Evolutionary conservation across 1,140 invertebrate genomes (phyloP).

Genomic region (Drosophila suzukii): DNA sequence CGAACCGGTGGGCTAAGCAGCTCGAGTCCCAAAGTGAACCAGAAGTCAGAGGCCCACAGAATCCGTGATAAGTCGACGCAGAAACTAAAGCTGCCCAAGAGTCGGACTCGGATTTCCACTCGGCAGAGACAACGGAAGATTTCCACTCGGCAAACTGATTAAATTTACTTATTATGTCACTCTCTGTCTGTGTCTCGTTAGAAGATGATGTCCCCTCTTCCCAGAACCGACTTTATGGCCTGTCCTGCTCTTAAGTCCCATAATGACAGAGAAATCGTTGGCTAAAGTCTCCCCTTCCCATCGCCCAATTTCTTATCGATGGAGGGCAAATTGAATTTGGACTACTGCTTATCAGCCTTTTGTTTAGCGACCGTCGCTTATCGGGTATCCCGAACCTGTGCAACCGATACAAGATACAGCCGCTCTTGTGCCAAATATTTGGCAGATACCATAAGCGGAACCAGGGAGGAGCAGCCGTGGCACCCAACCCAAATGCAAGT

Average conservation of each 20-base stretch:
- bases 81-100: conserved; percentile 42
- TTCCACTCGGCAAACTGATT: conserved; percentile 55
- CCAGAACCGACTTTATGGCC: conserved; percentile 31
- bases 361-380: conserved; percentile 37
- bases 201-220: conserved; percentile 6
- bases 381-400: conserved; percentile 30
- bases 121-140: conserved; percentile 28
- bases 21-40: conserved; percentile 6
- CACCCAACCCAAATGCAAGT: conserved; percentile 28
- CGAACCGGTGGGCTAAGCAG: background rate
- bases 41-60: conserved; percentile 13
- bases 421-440: conserved; percentile 46
- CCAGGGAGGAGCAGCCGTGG: conserved; percentile 1
- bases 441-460: conserved; percentile 26
- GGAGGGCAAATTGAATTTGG: conserved; percentile 59
- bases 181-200: conserved; percentile 13
- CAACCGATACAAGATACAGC: conserved; percentile 33
- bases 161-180: conserved; percentile 76
- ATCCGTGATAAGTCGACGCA: conserved; percentile 41
- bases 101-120: conserved; percentile 25
- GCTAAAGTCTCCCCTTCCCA: conserved; percentile 5
- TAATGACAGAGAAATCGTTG: conserved; percentile 45
- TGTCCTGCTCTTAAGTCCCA: conserved; percentile 51
- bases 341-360: conserved; percentile 50
- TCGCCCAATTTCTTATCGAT: conserved; percentile 27